Evolutionary conservation across 2,113 vertebrate species (phyloP).

Genomic region (Cariama cristata): DNA sequence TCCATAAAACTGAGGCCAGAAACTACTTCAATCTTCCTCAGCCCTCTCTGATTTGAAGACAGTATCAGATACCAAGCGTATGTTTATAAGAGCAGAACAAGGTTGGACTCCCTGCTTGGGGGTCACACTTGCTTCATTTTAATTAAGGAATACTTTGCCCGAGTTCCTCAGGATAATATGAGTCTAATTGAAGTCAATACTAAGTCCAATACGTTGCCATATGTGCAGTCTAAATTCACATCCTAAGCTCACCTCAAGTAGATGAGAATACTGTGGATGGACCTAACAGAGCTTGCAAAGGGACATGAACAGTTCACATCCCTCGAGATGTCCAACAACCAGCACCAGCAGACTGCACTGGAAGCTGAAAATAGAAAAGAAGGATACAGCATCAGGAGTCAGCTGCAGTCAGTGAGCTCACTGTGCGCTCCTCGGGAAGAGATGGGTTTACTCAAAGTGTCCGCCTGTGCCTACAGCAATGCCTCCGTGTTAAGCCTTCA

Average conservation of each 20-base stretch:
- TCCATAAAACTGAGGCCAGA: neutral
- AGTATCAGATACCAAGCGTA: neutral
- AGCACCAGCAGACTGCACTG: neutral
- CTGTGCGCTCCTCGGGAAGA: neutral
- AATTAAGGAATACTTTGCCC: constrained; percentile 39
- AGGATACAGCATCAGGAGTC: neutral
- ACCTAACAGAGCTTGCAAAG: neutral
- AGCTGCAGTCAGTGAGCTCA: neutral
- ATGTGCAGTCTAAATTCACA: neutral
- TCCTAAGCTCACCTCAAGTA: neutral
- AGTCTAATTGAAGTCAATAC: constrained; percentile 46
- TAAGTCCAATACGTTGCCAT: neutral
- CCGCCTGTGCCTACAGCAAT: rapidly evolving
- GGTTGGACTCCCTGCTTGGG: neutral
- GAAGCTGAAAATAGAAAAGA: neutral
- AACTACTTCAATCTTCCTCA: neutral
- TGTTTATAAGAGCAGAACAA: neutral
- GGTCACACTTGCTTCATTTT: constrained; percentile 21
- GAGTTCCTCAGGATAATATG: neutral
- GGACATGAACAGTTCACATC: neutral
- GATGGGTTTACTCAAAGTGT: neutral
- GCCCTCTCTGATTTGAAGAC: neutral
- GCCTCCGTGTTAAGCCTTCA: neutral
- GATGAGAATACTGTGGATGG: neutral
- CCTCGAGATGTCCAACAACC: neutral